These are phyloP conservation scores for Mastigias papua DNA, from an alignment of 30 jellyfish, hydroid and myxozoan species.

Conservation along the genomic window DNA sequence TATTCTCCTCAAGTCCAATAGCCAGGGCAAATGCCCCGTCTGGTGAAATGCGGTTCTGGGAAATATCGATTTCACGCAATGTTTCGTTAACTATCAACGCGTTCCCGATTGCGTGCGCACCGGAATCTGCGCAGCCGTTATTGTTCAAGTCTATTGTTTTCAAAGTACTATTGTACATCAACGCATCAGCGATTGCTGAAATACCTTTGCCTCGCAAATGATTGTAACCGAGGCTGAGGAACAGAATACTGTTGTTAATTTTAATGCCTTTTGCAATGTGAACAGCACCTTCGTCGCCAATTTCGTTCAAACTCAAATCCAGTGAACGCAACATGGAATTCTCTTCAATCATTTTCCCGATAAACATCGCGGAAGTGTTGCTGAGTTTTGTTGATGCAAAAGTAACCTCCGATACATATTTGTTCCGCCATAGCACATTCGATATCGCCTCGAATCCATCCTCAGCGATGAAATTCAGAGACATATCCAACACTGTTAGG, in stretches of 20 bases:
- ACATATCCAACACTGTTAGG: constrained; percentile 58
- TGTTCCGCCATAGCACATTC: constrained; percentile 14
- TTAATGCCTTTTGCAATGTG: constrained; percentile 48
- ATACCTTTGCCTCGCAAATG: constrained; percentile 59
- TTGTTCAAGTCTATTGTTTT: constrained; percentile 43
- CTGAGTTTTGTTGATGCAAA: constrained; percentile 47
- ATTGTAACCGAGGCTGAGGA: constrained; percentile 57
- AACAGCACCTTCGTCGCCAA: constrained; percentile 61
- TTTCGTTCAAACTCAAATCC: constrained; percentile 47
- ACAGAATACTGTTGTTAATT: constrained; percentile 28
- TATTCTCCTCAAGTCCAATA: constrained; percentile 70
- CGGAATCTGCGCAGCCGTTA: constrained; percentile 75
- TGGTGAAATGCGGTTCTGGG: constrained; percentile 61
- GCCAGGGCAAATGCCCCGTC: constrained; percentile 68
- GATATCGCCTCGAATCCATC: constrained; percentile 47
- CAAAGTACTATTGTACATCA: constrained; percentile 26
- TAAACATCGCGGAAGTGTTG: constrained; percentile 6
- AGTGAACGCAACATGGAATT: constrained; percentile 54
- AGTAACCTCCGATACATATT: constrained; percentile 41
- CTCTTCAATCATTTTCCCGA: constrained; percentile 40
- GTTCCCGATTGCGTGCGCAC: constrained; percentile 70
- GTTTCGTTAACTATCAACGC: constrained; percentile 42
- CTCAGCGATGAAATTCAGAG: constrained; percentile 46
- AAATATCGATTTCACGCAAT: constrained; percentile 50
- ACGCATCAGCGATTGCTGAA: constrained; percentile 33